Base-by-base conservation (phyloP, 2,113 vertebrate species). In the Microtus oregoni region DNA sequence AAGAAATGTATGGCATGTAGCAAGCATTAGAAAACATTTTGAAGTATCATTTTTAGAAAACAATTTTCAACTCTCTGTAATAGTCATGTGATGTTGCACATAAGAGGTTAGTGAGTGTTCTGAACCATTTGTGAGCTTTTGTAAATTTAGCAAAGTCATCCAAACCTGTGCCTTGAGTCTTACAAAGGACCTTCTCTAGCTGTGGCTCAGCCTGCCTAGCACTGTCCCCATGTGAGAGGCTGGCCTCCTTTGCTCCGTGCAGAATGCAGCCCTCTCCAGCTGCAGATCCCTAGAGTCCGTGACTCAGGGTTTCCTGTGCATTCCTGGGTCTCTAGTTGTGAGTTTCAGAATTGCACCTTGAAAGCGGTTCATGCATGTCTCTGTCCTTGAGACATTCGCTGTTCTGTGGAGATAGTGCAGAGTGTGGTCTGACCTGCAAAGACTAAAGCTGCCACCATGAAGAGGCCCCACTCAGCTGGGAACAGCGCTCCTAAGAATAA, bases 81-180 rank as follows among this genome's bases (percentile, higher is more conserved):
- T 30, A 30, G 30, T 17, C 5, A 32, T 81, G 20, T 55, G 12
- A 9, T 30, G 3, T 35, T 28, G 13, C 10, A 5, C 19, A 0
- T 55, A 44, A 44, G 28, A 9, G 70, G 15, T 58, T 35, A 35
- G 38, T 68, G 17, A 12, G 6, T 58, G 7, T 47, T 52, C 2
- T 2, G 9, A 28, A n/a, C 47, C 28, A 0, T 22, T 10, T 12
- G 22, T 38, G 14, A 8, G 8, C 14, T 58, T 52, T 2, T 0
- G 0, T 65, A 47, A 65, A 26, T 13, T 22, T 26, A 26, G 70
- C 65, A n/a, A 44, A 68, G 30, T 35, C 47, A 26, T 90, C 26
- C 30, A 81, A 8, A 7, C 61, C 15, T 4, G 0, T 6, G 26
- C 11, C 11, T 15, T 44, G 6, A 20, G 38, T 76, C 35, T 28